Percentiles rank a stretch among this genome's conserved stretches.
Conservation (phyloP, 2,113 vertebrate species). For the Labrus mixtus region DNA sequence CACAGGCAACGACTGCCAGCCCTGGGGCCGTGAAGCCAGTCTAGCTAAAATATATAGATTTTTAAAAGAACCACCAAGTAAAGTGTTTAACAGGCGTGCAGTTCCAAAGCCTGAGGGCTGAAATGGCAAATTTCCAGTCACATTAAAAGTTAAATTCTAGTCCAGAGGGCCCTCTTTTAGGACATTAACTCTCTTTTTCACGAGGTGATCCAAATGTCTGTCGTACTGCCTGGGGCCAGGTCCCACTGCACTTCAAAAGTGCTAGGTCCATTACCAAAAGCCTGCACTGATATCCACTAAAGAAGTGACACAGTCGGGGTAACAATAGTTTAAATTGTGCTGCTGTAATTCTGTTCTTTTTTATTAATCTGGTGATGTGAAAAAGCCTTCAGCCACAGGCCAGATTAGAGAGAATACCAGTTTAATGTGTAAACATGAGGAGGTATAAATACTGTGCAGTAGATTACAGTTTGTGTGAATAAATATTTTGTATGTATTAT, state of each 20-base stretch:
- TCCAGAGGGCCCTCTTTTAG: not conserved
- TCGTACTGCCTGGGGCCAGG: conserved; percentile 1
- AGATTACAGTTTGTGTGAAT: not conserved
- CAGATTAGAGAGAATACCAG: conserved; percentile 32
- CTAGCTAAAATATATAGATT: not conserved
- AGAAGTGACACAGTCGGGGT: not conserved
- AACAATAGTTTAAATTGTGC: not conserved
- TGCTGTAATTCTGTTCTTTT: conserved; percentile 3
- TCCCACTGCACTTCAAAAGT: not conserved
- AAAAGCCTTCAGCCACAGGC: conserved; percentile 1
- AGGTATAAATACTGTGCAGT: not conserved
- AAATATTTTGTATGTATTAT: not conserved
- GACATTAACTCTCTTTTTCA: not conserved
- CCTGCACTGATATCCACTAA: not conserved
- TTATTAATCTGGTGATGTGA: not conserved
- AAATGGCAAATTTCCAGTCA: not conserved
- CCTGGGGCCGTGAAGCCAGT: not conserved
- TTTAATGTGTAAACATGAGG: not conserved
- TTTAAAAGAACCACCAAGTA: not conserved
- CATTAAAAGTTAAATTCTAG: conserved; percentile 4
- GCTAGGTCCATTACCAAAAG: not conserved
- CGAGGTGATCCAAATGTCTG: not conserved
- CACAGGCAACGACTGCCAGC: not conserved
- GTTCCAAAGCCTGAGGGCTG: not conserved
- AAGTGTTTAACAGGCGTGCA: not conserved